A percentile compares a stretch with the other conserved stretches of the same genome.
Evolutionary conservation across 2,888 invertebrate genomes (phyloP).

Genomic region (Hymenopus coronatus): DNA sequence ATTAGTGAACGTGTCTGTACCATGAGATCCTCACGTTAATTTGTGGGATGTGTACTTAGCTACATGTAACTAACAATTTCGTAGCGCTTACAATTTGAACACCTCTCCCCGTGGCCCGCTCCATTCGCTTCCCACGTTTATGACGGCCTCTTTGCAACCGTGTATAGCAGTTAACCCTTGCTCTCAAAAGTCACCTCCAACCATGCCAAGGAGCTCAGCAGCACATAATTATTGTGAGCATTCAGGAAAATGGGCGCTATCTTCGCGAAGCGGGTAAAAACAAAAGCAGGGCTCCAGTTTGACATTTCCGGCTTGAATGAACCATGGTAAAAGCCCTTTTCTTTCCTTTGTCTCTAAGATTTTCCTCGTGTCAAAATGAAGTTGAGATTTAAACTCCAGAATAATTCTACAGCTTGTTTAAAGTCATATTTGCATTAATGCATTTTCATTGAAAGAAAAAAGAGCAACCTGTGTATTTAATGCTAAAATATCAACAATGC

Average conservation of each 20-base stretch:
- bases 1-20: background rate
- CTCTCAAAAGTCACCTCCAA: background rate
- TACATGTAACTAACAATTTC: background rate
- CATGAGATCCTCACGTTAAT: background rate
- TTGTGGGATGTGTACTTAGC: background rate
- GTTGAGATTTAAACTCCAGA: too few relatives aligned
- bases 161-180: background rate
- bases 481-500: too few relatives aligned
- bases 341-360: background rate
- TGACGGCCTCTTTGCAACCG: background rate
- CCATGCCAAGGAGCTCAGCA: too few relatives aligned
- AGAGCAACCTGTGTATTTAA: too few relatives aligned
- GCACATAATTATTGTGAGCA: background rate
- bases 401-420: too few relatives aligned
- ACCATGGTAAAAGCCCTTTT: background rate
- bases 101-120: background rate
- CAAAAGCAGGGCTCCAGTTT: background rate
- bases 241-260: background rate
- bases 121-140: background rate
- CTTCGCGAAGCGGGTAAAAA: background rate
- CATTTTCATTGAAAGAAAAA: too few relatives aligned
- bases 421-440: too few relatives aligned
- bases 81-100: background rate
- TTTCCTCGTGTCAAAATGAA: background rate
- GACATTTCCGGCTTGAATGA: background rate